phyloP scores from a whole-genome alignment of 64 coral and sea anemone species.

The Pocillopora damicornis region DNA sequence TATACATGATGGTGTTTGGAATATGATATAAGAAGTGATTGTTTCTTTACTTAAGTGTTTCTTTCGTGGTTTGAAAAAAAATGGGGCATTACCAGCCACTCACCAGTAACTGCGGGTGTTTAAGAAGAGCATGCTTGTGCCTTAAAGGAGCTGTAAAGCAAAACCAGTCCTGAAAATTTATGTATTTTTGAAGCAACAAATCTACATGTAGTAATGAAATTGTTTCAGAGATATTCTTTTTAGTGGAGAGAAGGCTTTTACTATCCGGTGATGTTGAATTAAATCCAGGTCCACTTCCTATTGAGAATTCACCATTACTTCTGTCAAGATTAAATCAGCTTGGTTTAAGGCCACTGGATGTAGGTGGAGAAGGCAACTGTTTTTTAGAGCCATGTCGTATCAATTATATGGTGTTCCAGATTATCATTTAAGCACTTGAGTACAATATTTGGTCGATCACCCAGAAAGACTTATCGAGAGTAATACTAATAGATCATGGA shows the following conservation, averaged over 20 bases:
- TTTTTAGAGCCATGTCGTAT: slow-evolving; percentile 16
- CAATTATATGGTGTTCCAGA: slow-evolving; percentile 25
- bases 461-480: slow-evolving; percentile 45
- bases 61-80: not conserved
- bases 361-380: slow-evolving; percentile 18
- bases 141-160: not conserved
- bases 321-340: not conserved
- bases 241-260: not conserved
- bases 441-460: slow-evolving; percentile 25
- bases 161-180: not conserved
- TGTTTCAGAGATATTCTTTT: not conserved
- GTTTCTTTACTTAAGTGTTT: slow-evolving; percentile 3
- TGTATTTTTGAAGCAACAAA: not conserved
- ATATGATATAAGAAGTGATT: not conserved
- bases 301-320: slow-evolving; percentile 9
- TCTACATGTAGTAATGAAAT: not conserved
- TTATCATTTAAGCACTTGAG: slow-evolving; percentile 7
- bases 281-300: slow-evolving; percentile 9
- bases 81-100: not conserved
- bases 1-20: not conserved
- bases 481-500: slow-evolving; percentile 42
- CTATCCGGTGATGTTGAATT: slow-evolving; percentile 14
- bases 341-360: slow-evolving; percentile 16
- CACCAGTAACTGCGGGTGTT: not conserved
- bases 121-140: not conserved